phyloP scores from a whole-genome alignment of 2,888 invertebrate species.

The Seladonia tumulorum region DNA sequence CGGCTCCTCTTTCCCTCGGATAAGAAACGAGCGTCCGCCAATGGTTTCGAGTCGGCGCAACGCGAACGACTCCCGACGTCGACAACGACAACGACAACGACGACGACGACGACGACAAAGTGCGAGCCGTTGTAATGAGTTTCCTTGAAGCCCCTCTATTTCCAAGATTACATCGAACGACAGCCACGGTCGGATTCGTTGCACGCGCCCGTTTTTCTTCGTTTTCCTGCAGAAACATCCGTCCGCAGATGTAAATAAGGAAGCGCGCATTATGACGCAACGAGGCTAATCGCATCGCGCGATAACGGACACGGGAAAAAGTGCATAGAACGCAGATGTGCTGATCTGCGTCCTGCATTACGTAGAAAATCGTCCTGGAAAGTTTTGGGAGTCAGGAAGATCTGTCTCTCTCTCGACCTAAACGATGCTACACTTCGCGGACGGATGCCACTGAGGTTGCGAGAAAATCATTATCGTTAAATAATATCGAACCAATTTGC shows the following conservation, averaged over 20 bases:
- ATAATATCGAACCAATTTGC: no score
- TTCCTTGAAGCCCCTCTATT: slow-evolving; percentile 54
- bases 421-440: slow-evolving; percentile 16
- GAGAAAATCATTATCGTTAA: no score
- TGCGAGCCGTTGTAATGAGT: slow-evolving; percentile 67
- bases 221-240: not conserved
- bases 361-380: slow-evolving; percentile 39
- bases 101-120: slow-evolving; percentile 60
- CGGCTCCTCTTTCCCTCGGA: slow-evolving; percentile 54
- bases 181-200: slow-evolving; percentile 34
- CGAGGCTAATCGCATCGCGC: slow-evolving; percentile 31
- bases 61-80: slow-evolving; percentile 6
- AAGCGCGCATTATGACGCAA: slow-evolving; percentile 19
- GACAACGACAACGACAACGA: slow-evolving; percentile 23
- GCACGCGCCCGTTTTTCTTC: slow-evolving; percentile 21
- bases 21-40: slow-evolving; percentile 66
- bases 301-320: not conserved
- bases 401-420: slow-evolving; percentile 18
- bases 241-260: slow-evolving; percentile 27
- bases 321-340: not conserved
- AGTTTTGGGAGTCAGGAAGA: slow-evolving; percentile 45
- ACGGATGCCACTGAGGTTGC: slow-evolving; percentile 15
- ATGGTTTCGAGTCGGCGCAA: slow-evolving; percentile 61
- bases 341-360: not conserved
- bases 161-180: slow-evolving; percentile 50